Base-by-base conservation (phyloP, 2,113 vertebrate genomes). In the Marmota flaviventris region DNA sequence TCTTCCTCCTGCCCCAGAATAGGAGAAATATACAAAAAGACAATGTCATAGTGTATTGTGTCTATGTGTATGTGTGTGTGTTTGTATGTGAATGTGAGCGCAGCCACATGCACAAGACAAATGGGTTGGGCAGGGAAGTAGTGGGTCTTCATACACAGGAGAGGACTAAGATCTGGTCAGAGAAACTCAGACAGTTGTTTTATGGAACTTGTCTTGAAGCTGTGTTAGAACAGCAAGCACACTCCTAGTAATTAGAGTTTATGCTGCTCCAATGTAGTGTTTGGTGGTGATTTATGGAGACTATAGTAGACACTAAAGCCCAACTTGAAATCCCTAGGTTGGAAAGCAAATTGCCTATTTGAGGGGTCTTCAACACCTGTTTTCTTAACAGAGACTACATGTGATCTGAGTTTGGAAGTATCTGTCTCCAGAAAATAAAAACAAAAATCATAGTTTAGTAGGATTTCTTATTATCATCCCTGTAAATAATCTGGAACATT, bases 1-100 rank as follows among this genome's bases (percentile, higher is more conserved):
- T 3, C 24, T 92, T 92, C 20, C 17, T 6, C 13, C 17, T 75
- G 11, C 1, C 8, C 73, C 24, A 56, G 39, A 95, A 85, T 32
- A 17, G 69, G 25, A 77, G 24, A 70, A 81, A 79, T 34, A 83
- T 61, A 86, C 76, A n/a, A 82, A 95, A 88, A 78, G 29, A 84
- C 48, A 81, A 85, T 85, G 13, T 32, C 70, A 25, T 27, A 93
- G 70, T 63, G 8, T 63, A 27, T 56, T 45, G 45, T 84, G 17
- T 45, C 42, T 45, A 45, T 70, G 20, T 53, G 12, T 86, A 22
- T 37, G 63, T 69, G 45, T 78, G 17, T 25, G 39, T 53, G 37
- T 39, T 39, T 45, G 42, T 45, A 45, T 45, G 42, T 45, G 42
- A 45, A 45, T 45, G 48, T 18, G 16, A 39, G 22, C 14, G 7